Evolutionary conservation across 2,113 vertebrate species (phyloP).

Genomic region (Astur gentilis): DNA sequence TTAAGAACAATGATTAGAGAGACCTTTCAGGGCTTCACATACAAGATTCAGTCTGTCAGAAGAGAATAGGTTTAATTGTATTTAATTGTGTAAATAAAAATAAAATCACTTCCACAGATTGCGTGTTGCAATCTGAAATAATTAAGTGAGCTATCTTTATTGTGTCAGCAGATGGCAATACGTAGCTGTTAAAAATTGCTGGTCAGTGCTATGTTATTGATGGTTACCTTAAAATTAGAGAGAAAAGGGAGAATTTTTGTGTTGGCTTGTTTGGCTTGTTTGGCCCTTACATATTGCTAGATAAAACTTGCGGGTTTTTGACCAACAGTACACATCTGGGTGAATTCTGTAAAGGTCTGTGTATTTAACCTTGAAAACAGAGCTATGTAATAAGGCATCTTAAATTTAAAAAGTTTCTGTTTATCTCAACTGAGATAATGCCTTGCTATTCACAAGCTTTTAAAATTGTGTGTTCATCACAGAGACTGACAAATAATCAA

Average conservation of each 20-base stretch:
- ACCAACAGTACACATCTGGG: not conserved
- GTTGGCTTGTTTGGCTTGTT: not conserved
- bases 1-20: not conserved
- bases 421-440: not conserved
- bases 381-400: not conserved
- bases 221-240: not conserved
- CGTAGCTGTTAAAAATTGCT: not conserved
- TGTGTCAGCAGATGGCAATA: constrained; percentile 36
- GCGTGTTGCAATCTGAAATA: not conserved
- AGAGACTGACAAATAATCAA: not conserved
- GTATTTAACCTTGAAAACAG: not conserved
- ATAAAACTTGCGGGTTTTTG: not conserved
- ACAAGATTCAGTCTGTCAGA: not conserved
- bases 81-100: not conserved
- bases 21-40: not conserved
- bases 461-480: not conserved
- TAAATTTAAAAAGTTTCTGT: not conserved
- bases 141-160: not conserved
- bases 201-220: not conserved
- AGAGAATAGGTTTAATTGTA: not conserved
- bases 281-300: not conserved
- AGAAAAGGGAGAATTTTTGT: not conserved
- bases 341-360: not conserved
- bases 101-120: not conserved
- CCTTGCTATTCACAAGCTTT: not conserved